Base-by-base conservation (phyloP, 2,113 vertebrate species). In the Catharus fuscescens region DNA sequence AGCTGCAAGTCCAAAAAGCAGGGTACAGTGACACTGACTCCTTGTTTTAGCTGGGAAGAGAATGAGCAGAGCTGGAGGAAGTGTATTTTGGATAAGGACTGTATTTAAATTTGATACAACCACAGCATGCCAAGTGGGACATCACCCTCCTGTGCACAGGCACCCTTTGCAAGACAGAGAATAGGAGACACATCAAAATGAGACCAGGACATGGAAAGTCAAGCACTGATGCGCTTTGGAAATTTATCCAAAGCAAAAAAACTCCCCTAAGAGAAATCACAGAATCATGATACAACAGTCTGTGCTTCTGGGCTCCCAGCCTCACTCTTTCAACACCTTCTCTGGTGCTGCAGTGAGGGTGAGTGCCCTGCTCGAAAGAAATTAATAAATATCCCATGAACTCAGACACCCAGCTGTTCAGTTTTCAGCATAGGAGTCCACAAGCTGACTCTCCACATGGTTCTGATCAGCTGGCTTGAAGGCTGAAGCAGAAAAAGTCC, bases 401-500 rank as follows among this genome's bases (percentile, higher is more conserved):
- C 5, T 57, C 74, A 53, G n/a, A 47, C 3, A 84, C 60, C 5
- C 50, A 2, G 8, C 44, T 45, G n/a, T 12, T 54, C 54, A 31
- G 34, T 54, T 80, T 70, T 59, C 91, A 82, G 64, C 20, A 42
- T 10, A 16, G 25, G 56, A 59, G 48, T 62, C 50, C 32, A 53
- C 0, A 1, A 66, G 57, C 50, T 53, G 62, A 38, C 34, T 38
- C 23, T 85, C 36, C 64, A 28, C 9, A 47, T 57, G 25, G 26
- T 62, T 88, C 73, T 80, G 59, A 65, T 47, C 50, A 76, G 44
- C 38, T 59, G 56, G 60, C 42, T 80, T n/a, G 47, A 90, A 90
- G 44, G 71, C 42, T 50, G 64, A 70, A 57, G 40, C 60, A 73
- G 7, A 54, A 77, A 80, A 88, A 15, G 32, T 54, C 67, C 84